Evolutionary conservation across 2,113 vertebrate genomes (phyloP).

Genomic region (Dunckerocampus dactyliophorus): DNA sequence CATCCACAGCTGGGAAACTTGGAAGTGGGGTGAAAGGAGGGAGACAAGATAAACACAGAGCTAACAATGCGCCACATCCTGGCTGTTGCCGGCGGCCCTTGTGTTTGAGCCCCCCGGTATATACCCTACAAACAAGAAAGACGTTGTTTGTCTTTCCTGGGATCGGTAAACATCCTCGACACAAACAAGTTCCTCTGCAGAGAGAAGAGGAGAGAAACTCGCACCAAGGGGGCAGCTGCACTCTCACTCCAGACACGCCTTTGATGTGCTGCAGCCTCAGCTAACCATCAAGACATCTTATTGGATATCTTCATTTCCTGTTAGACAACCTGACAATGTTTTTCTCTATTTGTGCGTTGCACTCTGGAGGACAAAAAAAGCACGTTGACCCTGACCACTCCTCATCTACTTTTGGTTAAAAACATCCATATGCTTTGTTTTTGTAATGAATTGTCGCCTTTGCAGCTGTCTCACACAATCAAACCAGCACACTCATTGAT

Average conservation of each 20-base stretch:
- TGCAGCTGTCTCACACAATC: background rate
- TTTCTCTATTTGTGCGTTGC: background rate
- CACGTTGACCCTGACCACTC: background rate
- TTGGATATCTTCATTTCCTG: too few species aligned
- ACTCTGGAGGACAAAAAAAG: background rate
- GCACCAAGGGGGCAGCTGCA: conserved; percentile 71
- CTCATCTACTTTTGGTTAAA: conserved; percentile 2
- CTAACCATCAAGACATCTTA: conserved; percentile 43
- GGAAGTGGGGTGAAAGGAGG: conserved; percentile 30
- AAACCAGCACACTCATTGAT: background rate
- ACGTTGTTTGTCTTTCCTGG: conserved; percentile 73
- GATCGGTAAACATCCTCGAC: conserved; percentile 78
- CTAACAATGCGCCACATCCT: conserved; percentile 58
- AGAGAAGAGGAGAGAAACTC: conserved; percentile 66
- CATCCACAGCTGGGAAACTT: conserved; percentile 29
- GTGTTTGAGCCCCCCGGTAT: conserved; percentile 56
- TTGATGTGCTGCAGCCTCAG: conserved; percentile 68
- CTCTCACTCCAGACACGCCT: conserved; percentile 68
- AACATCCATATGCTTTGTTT: background rate
- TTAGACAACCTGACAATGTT: too few species aligned
- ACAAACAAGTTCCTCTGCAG: conserved; percentile 70
- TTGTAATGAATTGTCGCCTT: background rate
- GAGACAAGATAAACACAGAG: conserved; percentile 49
- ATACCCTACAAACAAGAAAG: conserved; percentile 60
- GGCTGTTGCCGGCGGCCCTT: background rate